Percentiles rank a stretch among this genome's conserved stretches.
These are phyloP conservation scores for Tympanuchus pallidicinctus DNA, from an alignment of 2,113 vertebrate species.

Conservation along the genomic window DNA sequence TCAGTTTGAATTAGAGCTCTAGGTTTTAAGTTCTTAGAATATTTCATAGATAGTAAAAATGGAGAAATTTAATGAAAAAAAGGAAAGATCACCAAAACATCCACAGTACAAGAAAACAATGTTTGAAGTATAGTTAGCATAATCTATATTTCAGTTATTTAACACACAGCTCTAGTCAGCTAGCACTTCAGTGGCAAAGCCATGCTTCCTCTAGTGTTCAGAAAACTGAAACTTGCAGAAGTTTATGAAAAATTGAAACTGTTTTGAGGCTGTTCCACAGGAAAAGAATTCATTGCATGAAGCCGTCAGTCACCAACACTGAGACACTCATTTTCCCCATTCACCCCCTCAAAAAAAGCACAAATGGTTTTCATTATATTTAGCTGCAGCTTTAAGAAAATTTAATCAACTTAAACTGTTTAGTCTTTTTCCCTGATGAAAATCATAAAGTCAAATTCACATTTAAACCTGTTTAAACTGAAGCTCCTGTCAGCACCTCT, in stretches of 20 bases:
- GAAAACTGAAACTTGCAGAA: slow-evolving; percentile 60
- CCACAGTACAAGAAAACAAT: slow-evolving; percentile 1
- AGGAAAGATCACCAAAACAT: background rate
- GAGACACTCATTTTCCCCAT: slow-evolving; percentile 69
- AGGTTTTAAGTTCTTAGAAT: background rate
- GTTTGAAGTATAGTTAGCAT: slow-evolving; percentile 5
- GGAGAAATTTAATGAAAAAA: background rate
- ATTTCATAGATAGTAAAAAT: background rate
- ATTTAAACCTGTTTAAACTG: slow-evolving; percentile 74
- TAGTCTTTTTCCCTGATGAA: slow-evolving; percentile 84
- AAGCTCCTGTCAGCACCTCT: slow-evolving; percentile 82
- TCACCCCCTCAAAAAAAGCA: slow-evolving; percentile 44
- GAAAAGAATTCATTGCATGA: slow-evolving; percentile 72
- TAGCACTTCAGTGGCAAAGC: slow-evolving; percentile 11
- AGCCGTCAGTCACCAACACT: slow-evolving; percentile 74
- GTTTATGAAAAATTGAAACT: slow-evolving; percentile 59
- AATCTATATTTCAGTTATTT: slow-evolving; percentile 23
- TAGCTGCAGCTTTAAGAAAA: slow-evolving; percentile 85
- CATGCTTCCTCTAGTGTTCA: slow-evolving; percentile 30
- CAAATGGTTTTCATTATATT: slow-evolving; percentile 86
- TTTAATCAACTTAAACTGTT: slow-evolving; percentile 86
- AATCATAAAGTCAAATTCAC: slow-evolving; percentile 81
- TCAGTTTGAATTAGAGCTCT: background rate
- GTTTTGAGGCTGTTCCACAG: slow-evolving; percentile 71
- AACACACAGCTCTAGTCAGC: slow-evolving; percentile 34